Base-by-base conservation (phyloP, 2,888 invertebrate species). In the Yponomeuta evonymella region DNA sequence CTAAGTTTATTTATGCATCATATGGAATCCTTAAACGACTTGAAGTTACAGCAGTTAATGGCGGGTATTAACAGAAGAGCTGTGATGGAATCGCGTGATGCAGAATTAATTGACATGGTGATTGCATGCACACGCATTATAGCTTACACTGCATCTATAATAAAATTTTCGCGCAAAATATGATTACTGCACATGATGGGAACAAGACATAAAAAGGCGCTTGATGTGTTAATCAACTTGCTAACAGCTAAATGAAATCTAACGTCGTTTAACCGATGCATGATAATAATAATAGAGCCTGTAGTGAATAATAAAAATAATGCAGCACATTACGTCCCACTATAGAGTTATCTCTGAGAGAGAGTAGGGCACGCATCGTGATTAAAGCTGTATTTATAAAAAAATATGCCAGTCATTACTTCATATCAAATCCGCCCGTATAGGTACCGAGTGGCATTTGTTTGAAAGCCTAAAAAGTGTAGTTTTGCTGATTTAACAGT, bases 71-170 rank as follows among this genome's bases (percentile, higher is more conserved):
- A 73, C 70, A 70, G 72, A 36, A 73, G 72, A 73, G 72, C 76
- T 30, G 2, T 15, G 63, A 77, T 79, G 79, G 81, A 79, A 83
- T 85, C 83, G 82, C 82, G 83, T 85, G 84, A 86, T 82, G 81
- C 77, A 74, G 81, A 83, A 85, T 86, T 83, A 85, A 85, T 86
- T 82, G 79, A 82, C 78, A 79, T 79, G 84, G 87, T 81, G 86
- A 87, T 87, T 79, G 77, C 77, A 83, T 88, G 86, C 86, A 86
- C 88, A 88, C 68, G 29, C 30, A 48, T 48, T 68, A 29, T 68
- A 29, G 68, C 51, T 51, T 29, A 68, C 33, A 48, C 51, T 48
- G 51, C 51, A 58, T 58, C 51, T 12, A 58, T 58, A 15, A 58
- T 1, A 65, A 30, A 15, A 65, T 30, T 65, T 65, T 65, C 65